Conservation (phyloP, 2,888 invertebrate species). For the Xestoiulus laeticollis region DNA sequence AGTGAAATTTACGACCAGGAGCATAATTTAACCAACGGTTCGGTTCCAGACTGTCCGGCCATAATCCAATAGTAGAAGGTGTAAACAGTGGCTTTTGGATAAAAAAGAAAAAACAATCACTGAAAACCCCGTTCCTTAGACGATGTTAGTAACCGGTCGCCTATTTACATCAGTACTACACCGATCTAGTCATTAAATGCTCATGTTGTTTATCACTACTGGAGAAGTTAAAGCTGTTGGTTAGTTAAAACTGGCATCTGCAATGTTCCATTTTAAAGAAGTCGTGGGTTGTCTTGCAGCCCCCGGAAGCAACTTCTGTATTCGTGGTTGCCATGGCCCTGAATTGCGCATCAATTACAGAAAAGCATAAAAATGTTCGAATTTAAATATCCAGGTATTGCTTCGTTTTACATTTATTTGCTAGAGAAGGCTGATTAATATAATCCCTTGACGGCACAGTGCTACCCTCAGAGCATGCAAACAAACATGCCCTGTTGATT, state of each 20-base stretch:
- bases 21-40: constrained; percentile 39
- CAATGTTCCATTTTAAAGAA: background rate
- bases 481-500: background rate
- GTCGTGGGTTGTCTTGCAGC: background rate
- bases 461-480: background rate
- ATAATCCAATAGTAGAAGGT: background rate
- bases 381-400: background rate
- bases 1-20: constrained; percentile 30
- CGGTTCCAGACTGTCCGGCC: constrained; percentile 27
- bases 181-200: constrained; percentile 8
- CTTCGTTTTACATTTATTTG: background rate
- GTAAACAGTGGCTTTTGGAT: background rate
- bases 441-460: background rate
- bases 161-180: background rate
- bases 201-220: background rate
- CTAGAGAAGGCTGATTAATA: background rate
- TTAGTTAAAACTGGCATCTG: background rate
- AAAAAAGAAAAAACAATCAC: background rate
- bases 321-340: background rate
- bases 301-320: background rate
- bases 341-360: background rate
- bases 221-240: background rate
- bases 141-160: background rate
- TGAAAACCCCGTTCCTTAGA: background rate
- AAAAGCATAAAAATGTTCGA: background rate